phyloP scores from a whole-genome alignment of 2,113 vertebrate genomes.

The Bos indicus region DNA sequence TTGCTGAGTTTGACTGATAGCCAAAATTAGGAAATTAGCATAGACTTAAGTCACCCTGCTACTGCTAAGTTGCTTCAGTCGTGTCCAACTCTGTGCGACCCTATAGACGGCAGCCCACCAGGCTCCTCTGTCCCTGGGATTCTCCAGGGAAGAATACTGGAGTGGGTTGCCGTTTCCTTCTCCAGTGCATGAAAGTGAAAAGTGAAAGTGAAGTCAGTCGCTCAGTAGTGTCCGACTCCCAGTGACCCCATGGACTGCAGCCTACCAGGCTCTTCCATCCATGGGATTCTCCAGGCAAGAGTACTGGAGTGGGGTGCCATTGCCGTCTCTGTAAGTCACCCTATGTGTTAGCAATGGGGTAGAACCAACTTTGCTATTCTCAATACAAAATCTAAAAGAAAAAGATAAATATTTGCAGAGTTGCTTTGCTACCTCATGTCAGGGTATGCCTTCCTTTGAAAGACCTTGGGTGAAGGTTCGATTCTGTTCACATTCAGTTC shows the following conservation, averaged over 20 bases:
- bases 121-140: accelerated
- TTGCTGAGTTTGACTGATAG: too few species aligned
- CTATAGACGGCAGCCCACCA: accelerated
- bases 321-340: not conserved
- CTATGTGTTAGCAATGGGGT: not conserved
- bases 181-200: too few species aligned
- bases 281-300: too few species aligned
- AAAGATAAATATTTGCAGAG: not conserved
- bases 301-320: too few species aligned
- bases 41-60: too few species aligned
- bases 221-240: accelerated
- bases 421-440: not conserved
- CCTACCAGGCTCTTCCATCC: too few species aligned
- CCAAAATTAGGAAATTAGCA: too few species aligned
- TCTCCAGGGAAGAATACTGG: too few species aligned
- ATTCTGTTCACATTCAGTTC: not conserved
- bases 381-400: not conserved
- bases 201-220: too few species aligned
- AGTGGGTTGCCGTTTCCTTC: too few species aligned
- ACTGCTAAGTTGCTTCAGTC: too few species aligned
- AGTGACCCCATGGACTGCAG: too few species aligned
- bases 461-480: not conserved
- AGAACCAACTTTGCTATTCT: not conserved
- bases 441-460: not conserved
- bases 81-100: accelerated